phyloP scores from a whole-genome alignment of 2,113 vertebrate species.

The Petrocephalus microphthalmus region DNA sequence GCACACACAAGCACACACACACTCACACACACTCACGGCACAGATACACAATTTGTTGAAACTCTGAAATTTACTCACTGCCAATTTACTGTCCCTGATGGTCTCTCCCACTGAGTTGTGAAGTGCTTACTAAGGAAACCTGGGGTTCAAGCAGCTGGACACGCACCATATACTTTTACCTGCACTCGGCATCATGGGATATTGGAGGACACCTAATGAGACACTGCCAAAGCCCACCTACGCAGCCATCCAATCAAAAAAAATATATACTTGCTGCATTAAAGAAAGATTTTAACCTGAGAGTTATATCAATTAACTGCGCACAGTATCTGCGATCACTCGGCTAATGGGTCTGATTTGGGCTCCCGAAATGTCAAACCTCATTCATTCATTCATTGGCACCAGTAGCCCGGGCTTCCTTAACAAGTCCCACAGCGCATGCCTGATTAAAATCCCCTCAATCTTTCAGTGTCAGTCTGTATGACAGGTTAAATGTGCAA shows the following conservation, averaged over 20 bases:
- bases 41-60: background rate
- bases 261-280: background rate
- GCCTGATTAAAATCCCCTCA: background rate
- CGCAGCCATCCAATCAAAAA: background rate
- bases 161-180: background rate
- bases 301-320: background rate
- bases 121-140: slow-evolving; percentile 9
- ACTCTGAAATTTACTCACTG: background rate
- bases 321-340: background rate
- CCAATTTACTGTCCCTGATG: background rate
- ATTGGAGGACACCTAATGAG: background rate
- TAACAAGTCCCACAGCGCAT: background rate
- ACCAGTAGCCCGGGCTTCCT: background rate
- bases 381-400: slow-evolving; percentile 3
- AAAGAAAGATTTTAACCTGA: background rate
- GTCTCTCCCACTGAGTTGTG: background rate
- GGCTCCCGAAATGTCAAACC: slow-evolving; percentile 13
- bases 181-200: background rate
- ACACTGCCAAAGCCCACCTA: background rate
- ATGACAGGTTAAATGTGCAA: background rate
- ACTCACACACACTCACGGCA: background rate
- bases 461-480: background rate
- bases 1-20: background rate
- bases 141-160: background rate
- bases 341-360: background rate